Evolutionary conservation across 2,797 vertebrate genomes (phyloP).

Genomic region (Hybognathus amarus): DNA sequence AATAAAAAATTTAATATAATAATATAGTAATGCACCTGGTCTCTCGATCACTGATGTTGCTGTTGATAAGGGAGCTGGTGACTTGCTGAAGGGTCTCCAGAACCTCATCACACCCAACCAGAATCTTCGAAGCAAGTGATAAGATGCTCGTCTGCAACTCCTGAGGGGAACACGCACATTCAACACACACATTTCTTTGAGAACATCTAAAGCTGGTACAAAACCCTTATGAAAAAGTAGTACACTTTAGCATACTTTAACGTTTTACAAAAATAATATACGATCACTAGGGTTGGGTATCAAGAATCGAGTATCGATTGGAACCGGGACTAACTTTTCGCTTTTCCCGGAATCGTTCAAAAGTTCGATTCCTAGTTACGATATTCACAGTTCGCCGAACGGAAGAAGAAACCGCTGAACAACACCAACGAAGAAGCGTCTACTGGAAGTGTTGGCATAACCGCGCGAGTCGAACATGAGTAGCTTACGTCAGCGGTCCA

Average conservation of each 20-base stretch:
- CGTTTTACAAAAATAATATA: not conserved
- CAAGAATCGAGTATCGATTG: no score
- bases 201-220: slow-evolving; percentile 12
- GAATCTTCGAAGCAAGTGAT: slow-evolving; percentile 92
- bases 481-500: no score
- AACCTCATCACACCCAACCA: slow-evolving; percentile 97
- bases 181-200: slow-evolving; percentile 35
- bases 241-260: not conserved
- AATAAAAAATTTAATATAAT: not conserved
- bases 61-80: slow-evolving; percentile 95
- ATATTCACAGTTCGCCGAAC: no score
- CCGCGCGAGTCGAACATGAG: no score
- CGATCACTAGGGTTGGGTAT: no score
- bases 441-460: no score
- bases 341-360: no score
- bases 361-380: no score
- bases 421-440: no score
- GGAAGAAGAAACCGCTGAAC: no score
- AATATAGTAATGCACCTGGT: slow-evolving; percentile 79
- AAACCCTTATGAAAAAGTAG: not conserved
- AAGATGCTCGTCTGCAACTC: slow-evolving; percentile 96
- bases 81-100: slow-evolving; percentile 97
- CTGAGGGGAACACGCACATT: slow-evolving; percentile 70
- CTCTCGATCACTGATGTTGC: slow-evolving; percentile 89
- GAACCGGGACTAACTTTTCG: no score